A percentile compares a stretch with the other conserved stretches of the same genome.
Conservation (phyloP, 1,140 invertebrate species). For the Aphelenchoides avenae region DNA sequence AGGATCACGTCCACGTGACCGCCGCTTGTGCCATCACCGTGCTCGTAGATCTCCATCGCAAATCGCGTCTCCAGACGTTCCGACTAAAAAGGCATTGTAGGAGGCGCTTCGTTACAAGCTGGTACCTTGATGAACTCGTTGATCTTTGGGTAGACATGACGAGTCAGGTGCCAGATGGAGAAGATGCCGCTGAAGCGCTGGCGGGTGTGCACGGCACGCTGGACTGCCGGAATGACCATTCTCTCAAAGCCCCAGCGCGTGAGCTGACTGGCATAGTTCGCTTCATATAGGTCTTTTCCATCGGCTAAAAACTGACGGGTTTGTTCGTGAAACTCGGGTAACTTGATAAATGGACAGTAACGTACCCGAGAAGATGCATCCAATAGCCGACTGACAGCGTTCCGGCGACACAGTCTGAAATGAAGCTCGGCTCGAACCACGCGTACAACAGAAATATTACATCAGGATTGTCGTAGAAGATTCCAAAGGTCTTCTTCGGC, state of each 20-base stretch:
- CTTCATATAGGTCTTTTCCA: conserved; percentile 18
- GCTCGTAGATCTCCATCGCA: neutral
- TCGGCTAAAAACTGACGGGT: conserved; percentile 1
- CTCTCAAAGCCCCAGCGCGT: conserved; percentile 37
- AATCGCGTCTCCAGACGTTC: neutral
- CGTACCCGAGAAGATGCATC: too few species aligned
- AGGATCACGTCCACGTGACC: neutral
- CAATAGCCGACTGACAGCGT: too few species aligned
- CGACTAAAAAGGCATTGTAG: neutral
- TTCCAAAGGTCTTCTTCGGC: too few species aligned
- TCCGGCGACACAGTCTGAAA: too few species aligned
- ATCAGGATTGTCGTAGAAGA: too few species aligned
- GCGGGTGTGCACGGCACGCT: conserved; percentile 23
- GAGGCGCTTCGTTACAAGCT: neutral
- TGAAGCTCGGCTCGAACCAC: too few species aligned
- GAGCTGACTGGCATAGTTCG: conserved; percentile 38
- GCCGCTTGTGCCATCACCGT: neutral
- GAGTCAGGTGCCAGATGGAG: neutral
- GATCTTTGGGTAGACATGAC: neutral
- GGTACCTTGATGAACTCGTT: neutral
- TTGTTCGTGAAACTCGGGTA: neutral
- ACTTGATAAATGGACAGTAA: too few species aligned
- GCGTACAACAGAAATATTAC: too few species aligned
- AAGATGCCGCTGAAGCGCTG: neutral
- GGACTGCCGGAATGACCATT: conserved; percentile 29